A percentile compares a stretch with the other conserved stretches of the same genome.
phyloP scores from a whole-genome alignment of 2,888 invertebrate genomes.

The Epirrhoe tristata region DNA sequence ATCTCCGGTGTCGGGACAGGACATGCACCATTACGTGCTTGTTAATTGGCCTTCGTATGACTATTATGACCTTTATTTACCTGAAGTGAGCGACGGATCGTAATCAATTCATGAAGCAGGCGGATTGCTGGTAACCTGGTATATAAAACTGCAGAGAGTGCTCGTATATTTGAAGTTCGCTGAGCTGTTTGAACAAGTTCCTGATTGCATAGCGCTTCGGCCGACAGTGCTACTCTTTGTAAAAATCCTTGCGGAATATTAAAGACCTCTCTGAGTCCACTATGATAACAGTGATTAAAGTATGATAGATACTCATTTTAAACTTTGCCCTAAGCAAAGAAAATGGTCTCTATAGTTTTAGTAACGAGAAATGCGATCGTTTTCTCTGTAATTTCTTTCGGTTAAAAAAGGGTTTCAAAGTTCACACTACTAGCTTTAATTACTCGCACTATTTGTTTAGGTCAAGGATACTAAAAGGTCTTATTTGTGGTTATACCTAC shows the following conservation, averaged over 20 bases:
- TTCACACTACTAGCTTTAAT: conserved; percentile 12
- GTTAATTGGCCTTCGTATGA: conserved; percentile 61
- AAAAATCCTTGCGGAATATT: conserved; percentile 33
- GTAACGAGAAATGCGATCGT: conserved; percentile 5
- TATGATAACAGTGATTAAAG: conserved; percentile 18
- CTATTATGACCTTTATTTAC: conserved; percentile 47
- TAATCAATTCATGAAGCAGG: conserved; percentile 15
- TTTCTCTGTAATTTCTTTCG: conserved; percentile 12
- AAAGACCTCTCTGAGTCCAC: conserved; percentile 22
- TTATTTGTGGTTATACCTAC: conserved; percentile 1
- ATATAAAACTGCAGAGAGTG: conserved; percentile 2
- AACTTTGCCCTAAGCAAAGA: conserved; percentile 9
- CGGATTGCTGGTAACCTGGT: conserved; percentile 27
- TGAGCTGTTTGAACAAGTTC: conserved; percentile 15
- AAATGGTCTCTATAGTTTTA: conserved; percentile 10
- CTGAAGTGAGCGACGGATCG: conserved; percentile 20
- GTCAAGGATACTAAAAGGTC: conserved; percentile 20
- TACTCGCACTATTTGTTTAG: conserved; percentile 19
- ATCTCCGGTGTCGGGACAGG: conserved; percentile 71
- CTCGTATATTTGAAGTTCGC: conserved; percentile 24
- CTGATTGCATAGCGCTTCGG: conserved; percentile 34
- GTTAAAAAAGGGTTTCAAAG: conserved; percentile 8
- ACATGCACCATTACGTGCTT: conserved; percentile 58
- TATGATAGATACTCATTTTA: conserved; percentile 20
- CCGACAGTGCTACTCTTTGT: conserved; percentile 24